These are phyloP conservation scores for Falco berigora DNA, from an alignment of 2,797 vertebrate genomes.

Conservation along the genomic window DNA sequence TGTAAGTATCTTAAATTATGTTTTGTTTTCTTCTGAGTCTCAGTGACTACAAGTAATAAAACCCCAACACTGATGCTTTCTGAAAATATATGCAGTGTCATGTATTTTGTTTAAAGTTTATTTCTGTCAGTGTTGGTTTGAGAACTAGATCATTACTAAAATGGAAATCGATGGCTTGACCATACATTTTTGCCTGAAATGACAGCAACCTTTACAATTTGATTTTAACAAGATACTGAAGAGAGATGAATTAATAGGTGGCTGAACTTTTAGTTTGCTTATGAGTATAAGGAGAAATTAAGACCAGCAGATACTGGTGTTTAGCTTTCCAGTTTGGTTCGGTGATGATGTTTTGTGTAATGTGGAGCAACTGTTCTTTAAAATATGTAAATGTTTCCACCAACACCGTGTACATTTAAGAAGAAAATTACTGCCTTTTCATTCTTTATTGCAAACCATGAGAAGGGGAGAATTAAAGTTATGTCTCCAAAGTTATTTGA, in stretches of 20 bases:
- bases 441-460: not conserved
- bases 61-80: fast-evolving
- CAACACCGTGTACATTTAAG: not conserved
- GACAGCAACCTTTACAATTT: not conserved
- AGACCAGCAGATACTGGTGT: not conserved
- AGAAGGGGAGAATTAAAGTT: not conserved
- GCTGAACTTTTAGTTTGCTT: not conserved
- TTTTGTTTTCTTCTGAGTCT: not conserved
- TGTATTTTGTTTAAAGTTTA: not conserved
- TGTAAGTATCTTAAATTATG: not conserved
- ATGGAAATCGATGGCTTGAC: not conserved
- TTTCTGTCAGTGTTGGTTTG: not conserved
- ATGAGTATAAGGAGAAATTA: not conserved
- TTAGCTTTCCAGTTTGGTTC: not conserved
- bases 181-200: not conserved
- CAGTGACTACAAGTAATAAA: not conserved
- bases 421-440: not conserved
- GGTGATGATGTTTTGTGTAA: not conserved
- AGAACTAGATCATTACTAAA: not conserved
- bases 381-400: not conserved
- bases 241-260: not conserved
- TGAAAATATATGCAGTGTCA: not conserved
- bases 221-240: not conserved
- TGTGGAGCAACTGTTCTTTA: not conserved
- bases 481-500: not conserved